Evolutionary conservation across 2,797 vertebrate genomes (phyloP), one percentile per base, ranked within the genome.

Genomic region (Eospalax fontanierii): DNA sequence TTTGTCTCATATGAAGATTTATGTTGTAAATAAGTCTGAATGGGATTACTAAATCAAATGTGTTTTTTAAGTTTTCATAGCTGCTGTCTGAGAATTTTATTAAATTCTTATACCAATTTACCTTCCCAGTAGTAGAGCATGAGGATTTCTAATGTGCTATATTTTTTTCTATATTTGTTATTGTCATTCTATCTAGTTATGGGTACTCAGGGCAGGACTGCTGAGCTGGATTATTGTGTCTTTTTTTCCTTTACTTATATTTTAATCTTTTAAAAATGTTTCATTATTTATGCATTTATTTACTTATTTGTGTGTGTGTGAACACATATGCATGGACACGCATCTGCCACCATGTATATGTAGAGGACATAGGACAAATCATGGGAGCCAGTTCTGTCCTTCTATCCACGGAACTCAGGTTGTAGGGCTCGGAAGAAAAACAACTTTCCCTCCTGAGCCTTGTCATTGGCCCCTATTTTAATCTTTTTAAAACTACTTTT

Each of bases 31-130:
- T 85, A 86, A 86, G 61, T 40, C 38, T 65, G 16, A 63, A 43
- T 78, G 33, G 33, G 88, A 50, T 54, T 85, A 7, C 65, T 90
- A 8, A 33, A 26, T 71, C n/a, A 71, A 38, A 85, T 76, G n/a
- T 38, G 43, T 21, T 63, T 85, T 83, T 93, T 50, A 9, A 83
- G 50, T 76, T 93, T 88, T 85, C 92, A 76, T 33, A 71, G 54
- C 38, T 54, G 57, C 63, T 89, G 22, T 70, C n/a, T 63, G 79
- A 83, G 50, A 82, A 33, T 40, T 78, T 89, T 84, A 78, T 8
- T n/a, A 78, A 94, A 79, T 63, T 63, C 19, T 71, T 71, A 66
- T 8, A 78, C 21, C 50, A 78, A 26, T 93, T 89, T 89, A 38
- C 38, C 59, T 16, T 75, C 61, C 24, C 30, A 22, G n/a, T 19